Conservation (phyloP, 2,113 vertebrate species). For the Arenaria interpres region DNA sequence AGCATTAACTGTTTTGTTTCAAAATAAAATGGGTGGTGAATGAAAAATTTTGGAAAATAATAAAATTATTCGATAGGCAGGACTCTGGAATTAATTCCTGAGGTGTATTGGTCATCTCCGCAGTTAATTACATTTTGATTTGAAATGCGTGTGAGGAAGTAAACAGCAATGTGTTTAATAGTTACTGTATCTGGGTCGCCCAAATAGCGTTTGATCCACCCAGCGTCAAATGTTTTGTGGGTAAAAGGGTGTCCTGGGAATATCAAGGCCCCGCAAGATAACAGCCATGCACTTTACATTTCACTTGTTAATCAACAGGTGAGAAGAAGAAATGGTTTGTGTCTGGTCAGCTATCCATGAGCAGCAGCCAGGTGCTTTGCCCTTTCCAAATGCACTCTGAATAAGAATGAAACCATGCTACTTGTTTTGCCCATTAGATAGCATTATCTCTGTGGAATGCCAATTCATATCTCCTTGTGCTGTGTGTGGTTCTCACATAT, state of each 20-base stretch:
- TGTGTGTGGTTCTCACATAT: conserved; percentile 77
- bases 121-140: conserved; percentile 40
- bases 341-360: conserved; percentile 19
- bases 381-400: conserved; percentile 66
- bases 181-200: neutral
- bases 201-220: conserved; percentile 22
- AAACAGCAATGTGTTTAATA: neutral
- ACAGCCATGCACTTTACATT: conserved; percentile 23
- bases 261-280: conserved; percentile 44
- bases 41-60: neutral
- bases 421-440: conserved; percentile 82
- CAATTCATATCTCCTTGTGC: conserved; percentile 83
- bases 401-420: conserved; percentile 68
- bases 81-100: neutral
- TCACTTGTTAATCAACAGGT: conserved; percentile 59
- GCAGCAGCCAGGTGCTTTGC: conserved; percentile 55
- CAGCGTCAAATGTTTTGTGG: neutral
- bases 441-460: conserved; percentile 81
- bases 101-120: neutral
- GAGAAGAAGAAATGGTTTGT: conserved; percentile 7
- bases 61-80: neutral
- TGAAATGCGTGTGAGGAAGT: neutral
- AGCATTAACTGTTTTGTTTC: neutral
- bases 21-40: neutral
- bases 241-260: conserved; percentile 19